These are phyloP conservation scores for Pseudochirops corinnae DNA, from an alignment of 2,797 vertebrate species.

Conservation along the genomic window DNA sequence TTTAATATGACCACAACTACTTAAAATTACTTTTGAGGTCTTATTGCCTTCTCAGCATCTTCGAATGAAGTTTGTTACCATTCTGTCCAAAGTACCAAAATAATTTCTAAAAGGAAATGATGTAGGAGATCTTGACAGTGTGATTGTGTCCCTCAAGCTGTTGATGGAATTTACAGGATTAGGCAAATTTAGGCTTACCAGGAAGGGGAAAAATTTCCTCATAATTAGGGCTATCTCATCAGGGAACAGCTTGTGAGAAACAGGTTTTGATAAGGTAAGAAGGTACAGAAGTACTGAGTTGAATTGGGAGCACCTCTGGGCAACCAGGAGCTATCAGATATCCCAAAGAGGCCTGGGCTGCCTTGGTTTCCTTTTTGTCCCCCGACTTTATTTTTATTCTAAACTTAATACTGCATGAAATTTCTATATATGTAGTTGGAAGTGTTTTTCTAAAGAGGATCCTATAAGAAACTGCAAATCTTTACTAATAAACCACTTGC, in stretches of 20 bases:
- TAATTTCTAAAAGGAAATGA: neutral
- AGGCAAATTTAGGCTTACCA: neutral
- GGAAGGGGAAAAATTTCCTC: neutral
- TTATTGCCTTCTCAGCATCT: neutral
- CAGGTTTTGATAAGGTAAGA: neutral
- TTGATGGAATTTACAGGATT: neutral
- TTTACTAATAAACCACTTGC: neutral
- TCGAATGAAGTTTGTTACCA: neutral
- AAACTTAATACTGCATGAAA: neutral
- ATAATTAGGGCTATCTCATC: neutral
- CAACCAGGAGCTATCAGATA: neutral
- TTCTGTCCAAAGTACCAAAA: neutral
- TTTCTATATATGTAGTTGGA: neutral
- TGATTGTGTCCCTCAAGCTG: neutral
- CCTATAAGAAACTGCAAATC: neutral
- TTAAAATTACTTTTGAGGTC: neutral
- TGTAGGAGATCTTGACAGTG: neutral
- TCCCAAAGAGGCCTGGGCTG: neutral
- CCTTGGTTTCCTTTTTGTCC: neutral
- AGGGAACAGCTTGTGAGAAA: neutral
- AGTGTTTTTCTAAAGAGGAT: neutral
- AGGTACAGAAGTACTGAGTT: neutral
- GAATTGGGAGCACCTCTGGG: neutral
- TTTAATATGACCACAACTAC: neutral
- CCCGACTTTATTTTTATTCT: neutral